Evolutionary conservation across 2,113 vertebrate species (phyloP), one percentile per base, ranked within the genome.

Genomic region (Saiga tatarica): DNA sequence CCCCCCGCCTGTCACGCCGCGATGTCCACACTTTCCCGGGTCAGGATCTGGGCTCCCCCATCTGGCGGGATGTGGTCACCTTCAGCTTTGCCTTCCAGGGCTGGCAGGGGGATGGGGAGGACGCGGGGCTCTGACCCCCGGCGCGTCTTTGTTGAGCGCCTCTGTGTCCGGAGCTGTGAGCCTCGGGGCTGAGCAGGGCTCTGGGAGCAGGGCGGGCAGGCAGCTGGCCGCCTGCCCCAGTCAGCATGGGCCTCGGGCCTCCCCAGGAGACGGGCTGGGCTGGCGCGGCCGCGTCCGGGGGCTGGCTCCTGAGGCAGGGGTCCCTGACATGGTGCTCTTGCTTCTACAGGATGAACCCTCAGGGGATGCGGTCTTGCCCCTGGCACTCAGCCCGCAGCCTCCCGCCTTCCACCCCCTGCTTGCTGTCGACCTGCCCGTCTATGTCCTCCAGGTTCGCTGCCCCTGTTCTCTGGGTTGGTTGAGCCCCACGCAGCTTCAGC

Each of bases 341-440:
- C 74, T 50, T 98, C 97, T 50, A 64, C 98, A 99, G 99, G 99
- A 99, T 23, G 99, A 99, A 55, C 99, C 99, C 3, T 97, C 99
- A 0, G 99, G 99, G 79, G 99, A 99, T 47, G 99, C 99, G 64
- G 99, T 99, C 97, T 98, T 99, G 96, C 99, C 99, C 3, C 99
- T 99, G 96, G 99, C 99, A 60, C 98, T 99, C 95, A 99, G 99
- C 97, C 99, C 99, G 3, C 99, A 99, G 98, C 99, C 99, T 3
- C 99, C 99, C 30, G 98, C 99, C 0, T 99, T 99, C 25, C 99
- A 99, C 96, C 99, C 99, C 25, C 99, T 99, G 98, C 99, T 99
- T 60, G 99, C 99, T 0, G 99, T 99, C 6, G 99, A 99, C 97
- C 97, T 99, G 94, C 99, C 99, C 2, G 99, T 99, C 98, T 99